Percentiles rank a stretch among this genome's conserved stretches.
Conservation (phyloP, 2,797 vertebrate species). For the Schizopygopsis pylzovi region DNA sequence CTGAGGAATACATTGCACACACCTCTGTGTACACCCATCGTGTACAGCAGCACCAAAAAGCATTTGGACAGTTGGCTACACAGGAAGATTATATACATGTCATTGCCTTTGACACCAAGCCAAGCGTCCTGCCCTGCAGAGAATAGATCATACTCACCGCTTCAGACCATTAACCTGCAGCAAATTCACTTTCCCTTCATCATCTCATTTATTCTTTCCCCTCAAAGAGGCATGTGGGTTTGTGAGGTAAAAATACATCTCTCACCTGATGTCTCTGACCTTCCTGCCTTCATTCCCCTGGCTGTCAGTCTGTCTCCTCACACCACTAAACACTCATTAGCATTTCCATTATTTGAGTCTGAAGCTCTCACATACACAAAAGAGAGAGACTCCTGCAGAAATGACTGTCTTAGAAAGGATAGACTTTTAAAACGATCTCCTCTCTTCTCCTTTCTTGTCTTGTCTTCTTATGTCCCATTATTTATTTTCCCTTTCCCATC, state of each 20-base stretch:
- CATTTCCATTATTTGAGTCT: constrained; percentile 25
- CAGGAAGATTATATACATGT: not conserved
- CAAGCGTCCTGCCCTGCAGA: not conserved
- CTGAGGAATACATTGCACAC: not conserved
- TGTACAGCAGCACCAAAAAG: not conserved
- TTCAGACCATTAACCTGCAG: constrained; percentile 24
- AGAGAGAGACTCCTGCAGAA: not conserved
- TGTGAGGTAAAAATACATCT: constrained; percentile 11
- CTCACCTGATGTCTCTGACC: constrained; percentile 46
- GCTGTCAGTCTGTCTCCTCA: constrained; percentile 37
- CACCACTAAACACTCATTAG: constrained; percentile 47
- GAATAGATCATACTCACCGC: constrained; percentile 1
- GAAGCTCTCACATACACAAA: not conserved
- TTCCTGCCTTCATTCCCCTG: constrained; percentile 41
- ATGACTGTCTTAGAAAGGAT: not conserved
- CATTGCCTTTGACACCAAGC: constrained; percentile 6
- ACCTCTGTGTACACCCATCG: not conserved
- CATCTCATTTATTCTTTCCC: constrained; percentile 7
- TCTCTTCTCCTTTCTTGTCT: not conserved
- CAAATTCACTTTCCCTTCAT: constrained; percentile 27
- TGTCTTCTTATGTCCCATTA: not conserved
- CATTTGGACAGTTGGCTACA: not conserved
- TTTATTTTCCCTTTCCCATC: not conserved
- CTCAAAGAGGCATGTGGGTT: constrained; percentile 13
- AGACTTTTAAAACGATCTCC: not conserved